phyloP scores from a whole-genome alignment of 2,113 vertebrate genomes.

The Lepidothrix coronata region DNA sequence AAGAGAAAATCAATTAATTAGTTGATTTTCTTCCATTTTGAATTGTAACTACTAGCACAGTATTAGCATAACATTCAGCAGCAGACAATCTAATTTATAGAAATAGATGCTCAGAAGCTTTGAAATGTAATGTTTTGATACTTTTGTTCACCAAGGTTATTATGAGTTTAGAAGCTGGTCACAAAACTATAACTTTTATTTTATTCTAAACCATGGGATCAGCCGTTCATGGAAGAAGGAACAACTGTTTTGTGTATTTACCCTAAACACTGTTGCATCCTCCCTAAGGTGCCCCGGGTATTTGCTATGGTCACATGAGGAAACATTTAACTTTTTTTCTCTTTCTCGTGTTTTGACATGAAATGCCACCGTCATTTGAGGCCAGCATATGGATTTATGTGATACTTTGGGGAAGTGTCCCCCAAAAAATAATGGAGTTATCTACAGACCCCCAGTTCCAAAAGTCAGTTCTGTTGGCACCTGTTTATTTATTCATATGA shows the following conservation, averaged over 20 bases:
- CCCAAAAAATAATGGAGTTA: neutral
- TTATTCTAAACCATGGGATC: neutral
- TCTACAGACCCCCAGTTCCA: neutral
- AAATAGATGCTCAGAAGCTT: neutral
- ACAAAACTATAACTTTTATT: neutral
- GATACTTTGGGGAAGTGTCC: neutral
- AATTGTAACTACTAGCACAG: neutral
- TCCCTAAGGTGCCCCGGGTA: neutral
- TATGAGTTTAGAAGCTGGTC: neutral
- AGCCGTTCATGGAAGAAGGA: neutral
- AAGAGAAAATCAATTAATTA: neutral
- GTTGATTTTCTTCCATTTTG: neutral
- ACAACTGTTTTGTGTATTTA: neutral
- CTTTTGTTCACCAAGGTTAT: neutral
- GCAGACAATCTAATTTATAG: neutral
- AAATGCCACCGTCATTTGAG: neutral
- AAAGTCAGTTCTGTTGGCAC: neutral
- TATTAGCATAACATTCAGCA: neutral
- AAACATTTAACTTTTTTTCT: neutral
- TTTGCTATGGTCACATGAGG: neutral
- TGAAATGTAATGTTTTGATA: neutral
- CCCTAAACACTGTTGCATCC: neutral
- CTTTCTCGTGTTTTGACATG: rapidly evolving
- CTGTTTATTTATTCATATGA: neutral
- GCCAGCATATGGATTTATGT: rapidly evolving